A percentile compares a stretch with the other conserved stretches of the same genome.
Evolutionary conservation across 2,797 vertebrate genomes (phyloP).

Genomic region (Dermochelys coriacea): DNA sequence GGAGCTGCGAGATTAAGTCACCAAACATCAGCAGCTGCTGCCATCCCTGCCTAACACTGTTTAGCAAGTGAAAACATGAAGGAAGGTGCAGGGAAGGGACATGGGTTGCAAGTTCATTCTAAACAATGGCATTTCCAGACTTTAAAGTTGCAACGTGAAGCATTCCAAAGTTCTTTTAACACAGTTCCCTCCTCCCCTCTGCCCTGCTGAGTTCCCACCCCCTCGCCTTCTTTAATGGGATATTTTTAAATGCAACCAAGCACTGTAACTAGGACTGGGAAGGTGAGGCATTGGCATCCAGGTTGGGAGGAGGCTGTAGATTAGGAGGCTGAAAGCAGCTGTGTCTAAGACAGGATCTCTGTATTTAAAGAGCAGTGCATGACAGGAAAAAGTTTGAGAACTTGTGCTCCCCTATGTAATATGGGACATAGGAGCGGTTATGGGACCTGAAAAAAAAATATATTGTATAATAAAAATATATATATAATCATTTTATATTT

Average conservation of each 20-base stretch:
- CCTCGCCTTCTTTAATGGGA: neutral
- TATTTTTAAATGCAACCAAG: neutral
- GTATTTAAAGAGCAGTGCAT: neutral
- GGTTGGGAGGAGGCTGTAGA: neutral
- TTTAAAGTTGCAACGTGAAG: conserved; percentile 51
- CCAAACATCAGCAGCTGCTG: neutral
- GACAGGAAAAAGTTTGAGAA: neutral
- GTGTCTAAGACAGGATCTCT: neutral
- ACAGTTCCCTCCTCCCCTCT: neutral
- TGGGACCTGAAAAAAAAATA: neutral
- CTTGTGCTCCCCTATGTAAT: neutral
- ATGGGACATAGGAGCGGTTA: neutral
- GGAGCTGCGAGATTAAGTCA: neutral
- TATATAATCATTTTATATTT: neutral
- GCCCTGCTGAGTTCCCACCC: neutral
- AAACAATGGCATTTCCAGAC: conserved; percentile 47
- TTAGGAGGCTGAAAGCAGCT: neutral
- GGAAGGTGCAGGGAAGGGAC: neutral
- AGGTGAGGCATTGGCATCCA: neutral
- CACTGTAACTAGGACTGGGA: neutral
- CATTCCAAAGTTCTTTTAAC: neutral
- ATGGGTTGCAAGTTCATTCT: conserved; percentile 20
- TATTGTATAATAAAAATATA: no score
- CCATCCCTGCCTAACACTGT: neutral
- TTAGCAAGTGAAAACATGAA: neutral